Base-by-base conservation (phyloP, 2,888 invertebrate species). In the Noctua janthe region DNA sequence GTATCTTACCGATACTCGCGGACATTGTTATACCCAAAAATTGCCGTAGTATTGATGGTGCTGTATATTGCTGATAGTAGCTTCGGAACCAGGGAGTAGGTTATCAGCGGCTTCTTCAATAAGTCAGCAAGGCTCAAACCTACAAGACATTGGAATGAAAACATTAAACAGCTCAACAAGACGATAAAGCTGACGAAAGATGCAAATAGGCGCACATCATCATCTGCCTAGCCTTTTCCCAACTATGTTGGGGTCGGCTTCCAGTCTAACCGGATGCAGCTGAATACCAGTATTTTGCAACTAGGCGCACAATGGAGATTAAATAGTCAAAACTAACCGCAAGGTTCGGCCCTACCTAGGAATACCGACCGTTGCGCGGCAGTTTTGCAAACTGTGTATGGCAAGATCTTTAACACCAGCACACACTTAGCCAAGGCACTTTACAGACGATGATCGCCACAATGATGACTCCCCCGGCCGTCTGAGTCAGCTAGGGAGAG, bases 21-120 rank as follows among this genome's bases (percentile, higher is more conserved):
- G 10, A 94, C 87, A 7, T 23, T 0, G 8, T 91, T 71, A 0
- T 82, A 75, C 2, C 87, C 90, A 66, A 95, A 94, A 62, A 94
- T 76, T 11, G 91, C 88, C 5, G 93, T 88, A 2, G 94, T 94
- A 80, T 96, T 96, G 17, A 95, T 78, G 51, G 85, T 90, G 64
- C 90, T 92, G 56, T 92, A 93, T 71, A 95, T 70, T 0, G 92
- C 88, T 0, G 92, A 92, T 78, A 95, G 94, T 64, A 96, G 66
- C 76, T 94, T 95, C 1, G 93, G 89, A 66, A 91, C 64, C 69
- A 95, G 62, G 49, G 95, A 94, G 2, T 85, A 89, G 8, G 83
- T 77, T 59, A 96, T 51, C 2, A 80, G 13, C 1, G 94, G 92
- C 39, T 85, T 92, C 66, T 92, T 76, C 59, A 96, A 35, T 4